phyloP scores from a whole-genome alignment of 2,113 vertebrate species.

The Eurypyga helias region DNA sequence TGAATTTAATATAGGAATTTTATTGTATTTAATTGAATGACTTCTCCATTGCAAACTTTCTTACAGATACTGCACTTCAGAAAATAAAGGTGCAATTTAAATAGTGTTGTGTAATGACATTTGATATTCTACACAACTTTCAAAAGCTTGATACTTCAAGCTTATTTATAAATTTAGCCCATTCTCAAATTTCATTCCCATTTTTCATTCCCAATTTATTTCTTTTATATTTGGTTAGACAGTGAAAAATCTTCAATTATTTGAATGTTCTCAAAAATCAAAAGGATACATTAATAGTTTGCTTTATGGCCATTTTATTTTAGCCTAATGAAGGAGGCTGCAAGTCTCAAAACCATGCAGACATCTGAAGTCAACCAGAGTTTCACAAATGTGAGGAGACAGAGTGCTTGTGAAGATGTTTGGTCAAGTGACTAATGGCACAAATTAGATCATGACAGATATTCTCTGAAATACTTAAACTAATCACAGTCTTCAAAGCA shows the following conservation, averaged over 20 bases:
- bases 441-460: not conserved
- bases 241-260: not conserved
- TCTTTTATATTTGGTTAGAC: not conserved
- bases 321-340: not conserved
- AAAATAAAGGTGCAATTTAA: not conserved
- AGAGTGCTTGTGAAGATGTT: not conserved
- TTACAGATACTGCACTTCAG: not conserved
- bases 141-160: not conserved
- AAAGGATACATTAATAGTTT: not conserved
- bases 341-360: not conserved
- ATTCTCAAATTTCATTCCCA: too few relatives aligned
- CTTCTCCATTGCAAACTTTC: not conserved
- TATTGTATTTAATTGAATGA: not conserved
- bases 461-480: not conserved
- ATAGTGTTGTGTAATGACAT: not conserved
- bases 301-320: not conserved
- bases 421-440: not conserved
- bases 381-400: not conserved
- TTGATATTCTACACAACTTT: not conserved
- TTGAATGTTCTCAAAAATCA: not conserved
- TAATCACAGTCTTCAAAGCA: not conserved
- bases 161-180: not conserved
- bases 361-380: not conserved
- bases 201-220: not conserved
- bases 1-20: slow-evolving; percentile 2